phyloP scores from a whole-genome alignment of 2,888 invertebrate genomes.

The Temnothorax unifasciatus region DNA sequence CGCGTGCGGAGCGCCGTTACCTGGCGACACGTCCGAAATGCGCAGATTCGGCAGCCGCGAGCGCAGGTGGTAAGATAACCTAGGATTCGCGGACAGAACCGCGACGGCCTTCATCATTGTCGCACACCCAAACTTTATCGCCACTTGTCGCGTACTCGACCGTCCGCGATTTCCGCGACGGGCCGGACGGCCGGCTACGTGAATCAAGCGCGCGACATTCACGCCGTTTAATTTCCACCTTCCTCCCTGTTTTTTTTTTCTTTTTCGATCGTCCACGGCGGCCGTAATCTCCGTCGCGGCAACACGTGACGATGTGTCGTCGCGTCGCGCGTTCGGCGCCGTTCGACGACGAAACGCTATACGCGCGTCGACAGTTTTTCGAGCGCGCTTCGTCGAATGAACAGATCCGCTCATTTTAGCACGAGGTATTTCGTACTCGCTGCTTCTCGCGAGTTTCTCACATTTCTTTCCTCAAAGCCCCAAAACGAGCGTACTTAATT shows the following conservation, averaged over 20 bases:
- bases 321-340: not conserved
- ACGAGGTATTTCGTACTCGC: no score
- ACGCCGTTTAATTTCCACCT: not conserved
- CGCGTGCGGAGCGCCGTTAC: conserved; percentile 70
- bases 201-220: not conserved
- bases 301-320: not conserved
- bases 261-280: not conserved
- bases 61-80: conserved; percentile 80
- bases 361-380: not conserved
- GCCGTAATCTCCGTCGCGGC: not conserved
- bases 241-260: no score
- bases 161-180: conserved; percentile 7
- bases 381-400: not conserved
- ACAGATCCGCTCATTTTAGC: not conserved
- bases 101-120: conserved; percentile 64
- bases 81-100: conserved; percentile 80
- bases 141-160: not conserved
- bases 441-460: not conserved
- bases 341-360: not conserved
- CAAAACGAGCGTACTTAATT: not conserved
- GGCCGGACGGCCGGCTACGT: conserved; percentile 2
- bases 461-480: not conserved
- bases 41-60: conserved; percentile 77
- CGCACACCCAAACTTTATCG: not conserved
- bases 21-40: conserved; percentile 79